Evolutionary conservation across 2,113 vertebrate species (phyloP), one percentile per base, ranked within the genome.

Genomic region (Zootoca vivipara): DNA sequence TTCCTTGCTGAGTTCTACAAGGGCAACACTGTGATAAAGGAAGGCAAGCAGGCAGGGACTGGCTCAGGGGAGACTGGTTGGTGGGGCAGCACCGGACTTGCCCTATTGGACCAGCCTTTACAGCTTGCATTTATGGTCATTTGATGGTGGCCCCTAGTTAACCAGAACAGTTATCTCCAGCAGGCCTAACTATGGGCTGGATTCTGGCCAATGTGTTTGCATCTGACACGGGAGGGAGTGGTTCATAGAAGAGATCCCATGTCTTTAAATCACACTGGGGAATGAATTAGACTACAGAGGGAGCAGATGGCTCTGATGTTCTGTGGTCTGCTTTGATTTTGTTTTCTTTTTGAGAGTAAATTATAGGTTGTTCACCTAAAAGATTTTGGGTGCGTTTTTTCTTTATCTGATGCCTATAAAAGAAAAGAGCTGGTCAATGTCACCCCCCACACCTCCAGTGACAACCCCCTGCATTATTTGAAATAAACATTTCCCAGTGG

Each of bases 361-460:
- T 7, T 28, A 0, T 0, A 77, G 67, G 3, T 42, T 83, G 13
- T 70, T 78, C 15, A 8, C 7, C 28, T 73, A 26, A n/a, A 0
- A 73, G 67, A 28, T 18, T 40, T 42, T 3, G 83, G 72, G n/a
- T 83, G 4, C 42, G 1, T 18, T 84, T 20, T 12, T 65, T 85
- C 40, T 72, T 86, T 87, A 30, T 58, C 35, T 64, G 18, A 10
- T 40, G 13, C 28, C 35, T 18, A 30, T 85, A 80, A 28, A 18
- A 85, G 7, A 2, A 85, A 20, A 84, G 38, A 87, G 35, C n/a
- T 81, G 89, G 1, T 10, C 58, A 30, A 8, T 13, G 7, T 4
- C 15, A 69, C 46, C 46, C 46, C 46, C 1, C n/a, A n/a, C n/a
- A n/a, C 46, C 67, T 65, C 24, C 30, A 38, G 26, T 77, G 58